Evolutionary conservation across 2,888 invertebrate species (phyloP), one percentile per base, ranked within the genome.

Genomic region (Orthosia incerta): DNA sequence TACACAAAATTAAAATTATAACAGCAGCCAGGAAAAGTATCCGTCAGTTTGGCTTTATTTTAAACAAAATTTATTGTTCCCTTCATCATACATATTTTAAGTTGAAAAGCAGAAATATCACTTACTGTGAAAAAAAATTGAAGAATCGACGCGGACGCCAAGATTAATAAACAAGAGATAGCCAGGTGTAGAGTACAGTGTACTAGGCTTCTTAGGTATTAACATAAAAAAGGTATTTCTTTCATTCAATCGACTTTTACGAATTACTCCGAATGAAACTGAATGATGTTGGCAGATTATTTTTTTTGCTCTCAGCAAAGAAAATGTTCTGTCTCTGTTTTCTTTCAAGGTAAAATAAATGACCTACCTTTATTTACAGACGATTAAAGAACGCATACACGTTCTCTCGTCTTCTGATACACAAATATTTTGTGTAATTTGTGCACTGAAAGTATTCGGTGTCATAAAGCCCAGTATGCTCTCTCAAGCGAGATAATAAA

Each of bases 1-100:
- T 79, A 76, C 68, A 62, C 72, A 75, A 84, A 75, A 75, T 81
- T 81, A 31, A 75, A 81, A 81, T 76, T 70, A 74, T 46, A 68
- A 71, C 66, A 64, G 55, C 23, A 46, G 48, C 56, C 75, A 31
- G 66, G 45, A 68, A 64, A 71, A 66, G 45, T 73, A 73, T 76
- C 50, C 31, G 62, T 69, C 70, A 68, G 31, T 65, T 68, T 59
- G 64, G 64, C 80, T 83, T 62, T 65, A 70, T 76, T 61, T 74
- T 59, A 60, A 60, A 79, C 46, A 62, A 51, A 74, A 73, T 56
- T 53, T 79, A 63, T 66, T 74, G 64, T 46, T 66, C 15, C 12
- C 66, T 59, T 56, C 56, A 51, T 75, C 13, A 16, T 71, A 18
- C 23, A 20, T 53, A 46, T 59, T 23, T 51, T 51, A 31, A n/a